Evolutionary conservation across 2,113 vertebrate genomes (phyloP).

Genomic region (Petromus typicus): DNA sequence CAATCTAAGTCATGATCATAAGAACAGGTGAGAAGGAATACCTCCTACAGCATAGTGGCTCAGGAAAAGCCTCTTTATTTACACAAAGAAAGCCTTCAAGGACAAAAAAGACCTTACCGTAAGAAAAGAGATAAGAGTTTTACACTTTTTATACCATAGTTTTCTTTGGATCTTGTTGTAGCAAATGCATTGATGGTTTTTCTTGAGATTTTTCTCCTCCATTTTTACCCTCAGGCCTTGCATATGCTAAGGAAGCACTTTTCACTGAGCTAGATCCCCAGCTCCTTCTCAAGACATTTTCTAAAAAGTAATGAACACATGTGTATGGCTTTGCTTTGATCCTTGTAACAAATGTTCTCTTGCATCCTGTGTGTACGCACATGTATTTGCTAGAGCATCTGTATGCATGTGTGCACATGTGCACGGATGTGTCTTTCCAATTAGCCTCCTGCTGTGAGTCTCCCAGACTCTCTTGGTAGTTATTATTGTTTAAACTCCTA

Average conservation of each 20-base stretch:
- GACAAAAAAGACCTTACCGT: background rate
- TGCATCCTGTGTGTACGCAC: rapidly evolving
- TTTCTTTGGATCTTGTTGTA: background rate
- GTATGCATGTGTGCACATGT: background rate
- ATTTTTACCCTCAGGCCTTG: background rate
- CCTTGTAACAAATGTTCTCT: background rate
- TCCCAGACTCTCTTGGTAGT: background rate
- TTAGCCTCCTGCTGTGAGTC: background rate
- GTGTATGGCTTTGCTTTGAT: background rate
- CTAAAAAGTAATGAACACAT: background rate
- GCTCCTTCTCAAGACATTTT: background rate
- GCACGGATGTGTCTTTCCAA: background rate
- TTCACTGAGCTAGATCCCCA: background rate
- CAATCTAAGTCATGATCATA: background rate
- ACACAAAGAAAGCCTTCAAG: background rate
- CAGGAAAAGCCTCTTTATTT: background rate
- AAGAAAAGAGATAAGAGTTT: background rate
- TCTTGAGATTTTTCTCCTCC: background rate
- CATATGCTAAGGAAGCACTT: background rate
- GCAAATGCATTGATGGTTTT: background rate
- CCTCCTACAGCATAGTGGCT: background rate
- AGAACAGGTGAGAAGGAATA: background rate
- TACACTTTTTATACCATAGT: background rate
- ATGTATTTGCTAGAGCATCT: background rate
- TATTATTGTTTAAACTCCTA: background rate